phyloP scores from a whole-genome alignment of 2,113 vertebrate genomes.

The Antigone vipio region DNA sequence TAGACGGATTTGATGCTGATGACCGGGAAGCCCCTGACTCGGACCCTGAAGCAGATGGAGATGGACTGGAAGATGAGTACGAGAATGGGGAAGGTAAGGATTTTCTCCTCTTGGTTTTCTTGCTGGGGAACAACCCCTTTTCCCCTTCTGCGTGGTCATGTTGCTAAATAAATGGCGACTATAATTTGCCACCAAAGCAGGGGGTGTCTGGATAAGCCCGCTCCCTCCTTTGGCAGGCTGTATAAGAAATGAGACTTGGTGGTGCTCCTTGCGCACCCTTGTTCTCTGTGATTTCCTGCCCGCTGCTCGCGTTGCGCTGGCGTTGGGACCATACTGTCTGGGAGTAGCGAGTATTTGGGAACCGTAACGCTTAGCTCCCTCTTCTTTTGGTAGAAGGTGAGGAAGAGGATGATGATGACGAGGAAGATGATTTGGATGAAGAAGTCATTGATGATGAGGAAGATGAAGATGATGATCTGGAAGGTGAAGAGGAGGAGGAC shows the following conservation, averaged over 20 bases:
- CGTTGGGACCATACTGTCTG: neutral
- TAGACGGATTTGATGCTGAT: conserved; percentile 79
- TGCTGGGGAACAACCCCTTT: neutral
- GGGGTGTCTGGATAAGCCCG: neutral
- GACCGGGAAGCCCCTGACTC: conserved; percentile 83
- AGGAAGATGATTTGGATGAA: conserved; percentile 70
- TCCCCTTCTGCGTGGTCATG: neutral
- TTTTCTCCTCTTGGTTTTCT: neutral
- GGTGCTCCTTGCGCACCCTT: neutral
- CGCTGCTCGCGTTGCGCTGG: fast-evolving
- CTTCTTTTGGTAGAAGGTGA: conserved; percentile 40
- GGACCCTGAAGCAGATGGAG: conserved; percentile 57
- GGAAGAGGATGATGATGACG: conserved; percentile 67
- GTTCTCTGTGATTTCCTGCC: neutral
- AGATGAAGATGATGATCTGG: conserved; percentile 80
- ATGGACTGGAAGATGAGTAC: conserved; percentile 68
- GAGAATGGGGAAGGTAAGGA: conserved; percentile 72
- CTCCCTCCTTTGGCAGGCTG: fast-evolving
- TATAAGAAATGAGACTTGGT: neutral
- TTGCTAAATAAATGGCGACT: neutral
- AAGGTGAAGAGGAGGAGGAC: conserved; percentile 70
- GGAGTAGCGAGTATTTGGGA: neutral
- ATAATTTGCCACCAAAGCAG: neutral
- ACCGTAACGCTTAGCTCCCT: neutral
- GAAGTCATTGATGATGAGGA: conserved; percentile 80